Evolutionary conservation across 2,113 vertebrate genomes (phyloP).

Genomic region (Chrysochloris asiatica): DNA sequence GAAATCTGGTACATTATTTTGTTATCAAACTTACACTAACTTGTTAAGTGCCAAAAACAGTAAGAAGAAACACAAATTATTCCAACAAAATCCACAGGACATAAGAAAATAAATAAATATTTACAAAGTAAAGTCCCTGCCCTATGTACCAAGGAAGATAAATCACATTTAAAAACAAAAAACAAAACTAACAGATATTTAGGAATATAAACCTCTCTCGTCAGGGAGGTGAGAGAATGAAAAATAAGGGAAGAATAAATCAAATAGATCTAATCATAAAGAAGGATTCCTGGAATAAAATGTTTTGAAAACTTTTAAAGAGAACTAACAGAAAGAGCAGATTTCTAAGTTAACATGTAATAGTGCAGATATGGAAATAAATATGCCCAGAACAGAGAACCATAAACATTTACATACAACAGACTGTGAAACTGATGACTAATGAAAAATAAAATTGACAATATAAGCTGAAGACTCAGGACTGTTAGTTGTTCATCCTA

Average conservation of each 20-base stretch:
- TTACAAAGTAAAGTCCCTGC: conserved; percentile 6
- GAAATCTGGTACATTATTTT: not conserved
- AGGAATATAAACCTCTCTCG: not conserved
- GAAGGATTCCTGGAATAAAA: not conserved
- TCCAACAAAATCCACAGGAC: not conserved
- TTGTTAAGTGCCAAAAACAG: not conserved
- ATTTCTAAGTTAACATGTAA: not conserved
- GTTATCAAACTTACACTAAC: not conserved
- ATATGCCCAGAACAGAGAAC: not conserved
- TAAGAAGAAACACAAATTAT: conserved; percentile 17
- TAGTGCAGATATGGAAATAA: not conserved
- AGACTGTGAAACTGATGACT: not conserved
- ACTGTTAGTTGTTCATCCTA: not conserved
- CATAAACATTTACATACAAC: not conserved
- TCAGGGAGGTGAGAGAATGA: not conserved
- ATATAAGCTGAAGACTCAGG: not conserved
- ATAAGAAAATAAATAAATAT: not conserved
- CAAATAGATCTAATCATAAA: not conserved
- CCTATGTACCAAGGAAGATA: not conserved
- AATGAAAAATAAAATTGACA: not conserved
- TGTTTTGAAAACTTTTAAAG: not conserved
- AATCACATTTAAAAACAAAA: not conserved
- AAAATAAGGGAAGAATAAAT: not conserved
- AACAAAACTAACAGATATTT: not conserved
- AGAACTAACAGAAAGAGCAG: too few relatives aligned